Base-by-base conservation (phyloP, 2,888 invertebrate species). In the Azorinus chamasolen region DNA sequence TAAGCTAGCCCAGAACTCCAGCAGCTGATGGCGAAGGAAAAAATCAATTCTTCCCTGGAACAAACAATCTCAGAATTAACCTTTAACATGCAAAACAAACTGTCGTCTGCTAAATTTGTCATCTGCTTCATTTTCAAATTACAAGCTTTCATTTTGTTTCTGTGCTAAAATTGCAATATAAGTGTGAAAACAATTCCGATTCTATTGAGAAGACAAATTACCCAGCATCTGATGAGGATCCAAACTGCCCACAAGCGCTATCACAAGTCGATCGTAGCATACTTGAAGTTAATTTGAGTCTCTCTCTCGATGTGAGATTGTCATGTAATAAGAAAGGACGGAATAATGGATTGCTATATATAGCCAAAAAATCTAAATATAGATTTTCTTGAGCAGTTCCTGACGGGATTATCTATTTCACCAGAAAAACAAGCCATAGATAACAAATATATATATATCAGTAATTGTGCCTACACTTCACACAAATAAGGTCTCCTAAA, bases 31-130 rank as follows among this genome's bases (percentile, higher is more conserved):
- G 32, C 32, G 10, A 4, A 32, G 25, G 65, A 51, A 71, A 76
- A 73, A 76, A 76, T 76, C 76, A 76, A 76, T 76, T 46, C 24
- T 43, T 37, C 22, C 57, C 70, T 70, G 53, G 32, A 70, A 70
- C 57, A 75, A 59, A 76, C 25, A 37, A 48, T 53, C 39, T 20
- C 6, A 37, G 48, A 37, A 61, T 50, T 61, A 48, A 32, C 32
- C 10, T 48, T 61, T 43, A 6, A 6, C 10, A 32, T 32, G 32
- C 32, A 6, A 10, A n/a, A n/a, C n/a, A n/a, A n/a, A n/a, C n/a
- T n/a, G n/a, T n/a, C n/a, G n/a, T n/a, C n/a, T n/a, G n/a, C n/a
- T n/a, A n/a, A n/a, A n/a, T n/a, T n/a, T n/a, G n/a, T n/a, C n/a
- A n/a, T n/a, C n/a, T n/a, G n/a, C n/a, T n/a, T n/a, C n/a, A n/a